Evolutionary conservation across 1,140 invertebrate species (phyloP), one percentile per base, ranked within the genome.

Genomic region (Hylyphantes graminicola): DNA sequence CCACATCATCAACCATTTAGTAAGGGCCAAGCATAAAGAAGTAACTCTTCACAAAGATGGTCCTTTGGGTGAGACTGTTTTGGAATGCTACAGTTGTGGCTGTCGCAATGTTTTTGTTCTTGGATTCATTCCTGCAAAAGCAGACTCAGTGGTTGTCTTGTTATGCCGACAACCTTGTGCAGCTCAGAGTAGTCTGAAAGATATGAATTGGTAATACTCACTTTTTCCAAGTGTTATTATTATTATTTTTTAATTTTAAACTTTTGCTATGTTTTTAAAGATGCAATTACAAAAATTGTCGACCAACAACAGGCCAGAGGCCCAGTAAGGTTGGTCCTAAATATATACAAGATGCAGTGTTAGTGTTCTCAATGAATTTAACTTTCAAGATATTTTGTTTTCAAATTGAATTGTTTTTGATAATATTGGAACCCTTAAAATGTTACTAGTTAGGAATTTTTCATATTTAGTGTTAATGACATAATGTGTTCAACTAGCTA

Each of bases 21-120:
- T 99, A 17, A 91, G 98, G 87, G 97, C 98, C 19, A 98, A 99
- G 89, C 97, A 99, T 88, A 99, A 99, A 91, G 98, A 99, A 92
- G 97, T 99, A 0, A 98, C 97, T 2, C 92, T 99, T 7, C 98
- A 99, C 88, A 95, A 95, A 89, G 98, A 99, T 91, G 98, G 98
- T 0, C 97, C 98, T 17, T 91, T 99, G 0, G 98, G 98, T 35
- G 98, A 99, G 90, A 99, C 98, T 2, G 93, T 98, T 68, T 91
- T 99, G 50, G 98, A 99, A 90, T 99, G 98, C 90, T 99, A 99
- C 90, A 97, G 97, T 15, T 99, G 98, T 92, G 98, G 97, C 48
- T 97, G 97, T 64, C 93, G 96, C 68, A 98, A 98, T 91, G 97
- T 99, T 0, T 99, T 99, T 91, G 94, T 99, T 48, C 92, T 99